Evolutionary conservation across 2,797 vertebrate species (phyloP), one percentile per base, ranked within the genome.

Genomic region (Aphelocoma californica): DNA sequence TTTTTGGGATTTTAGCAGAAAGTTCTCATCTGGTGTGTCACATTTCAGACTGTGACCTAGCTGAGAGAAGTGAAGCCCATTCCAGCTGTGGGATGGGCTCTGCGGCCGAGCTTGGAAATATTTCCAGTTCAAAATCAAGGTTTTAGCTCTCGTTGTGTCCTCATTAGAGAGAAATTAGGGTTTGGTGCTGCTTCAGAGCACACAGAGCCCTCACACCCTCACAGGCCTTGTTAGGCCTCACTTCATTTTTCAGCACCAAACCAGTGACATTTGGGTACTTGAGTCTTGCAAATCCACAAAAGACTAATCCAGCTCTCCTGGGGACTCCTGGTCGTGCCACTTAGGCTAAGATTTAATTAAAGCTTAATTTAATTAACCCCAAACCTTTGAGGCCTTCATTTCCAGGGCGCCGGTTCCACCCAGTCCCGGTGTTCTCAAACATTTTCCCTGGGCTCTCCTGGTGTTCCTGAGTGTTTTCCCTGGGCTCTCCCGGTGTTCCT

Each of bases 401-500:
- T 14, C 70, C 34, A 34, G 51, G 31, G 29, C 2, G 0, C 50
- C 1, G 1, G 3, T 38, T 28, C 29, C 24, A 6, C 19, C 29
- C 29, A 25, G 3, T n/a, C 40, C 40, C 0, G 0, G 1, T 16
- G 4, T 4, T 67, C n/a, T 53, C 5, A 1, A 20, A 6, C 0
- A 3, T 0, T 56, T 21, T 34, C 24, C 14, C 14, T 7, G 16
- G 3, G 20, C 28, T 40, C 11, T 65, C 42, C 42, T 0, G 2
- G 4, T n/a, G 12, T 25, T 25, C 31, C 51, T 51, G 12, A 5
- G 1, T 24, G 47, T 3, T 50, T 69, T 17, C 47, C 18, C 4
- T 47, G 47, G 14, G 47, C 23, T 24, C 23, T 47, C 47, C 45
- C 6, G 1, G 45, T 47, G 6, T 47, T 47, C 45, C 45, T 23